phyloP scores from a whole-genome alignment of 2,113 vertebrate genomes.

The Lonchura striata region DNA sequence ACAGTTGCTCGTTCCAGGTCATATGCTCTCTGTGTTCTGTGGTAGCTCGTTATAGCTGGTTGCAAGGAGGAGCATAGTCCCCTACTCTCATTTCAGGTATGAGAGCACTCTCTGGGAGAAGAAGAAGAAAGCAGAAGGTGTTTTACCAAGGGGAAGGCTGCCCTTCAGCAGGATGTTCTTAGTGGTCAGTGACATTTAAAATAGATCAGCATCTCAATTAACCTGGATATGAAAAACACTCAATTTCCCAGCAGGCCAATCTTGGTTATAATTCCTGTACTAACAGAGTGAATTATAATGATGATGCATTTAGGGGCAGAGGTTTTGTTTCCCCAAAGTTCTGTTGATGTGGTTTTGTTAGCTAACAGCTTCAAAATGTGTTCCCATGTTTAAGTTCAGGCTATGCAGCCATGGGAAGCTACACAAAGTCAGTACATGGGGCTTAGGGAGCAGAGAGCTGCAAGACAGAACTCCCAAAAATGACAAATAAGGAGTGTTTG shows the following conservation, averaged over 20 bases:
- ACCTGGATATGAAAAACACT: neutral
- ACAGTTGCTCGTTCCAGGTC: neutral
- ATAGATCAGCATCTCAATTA: neutral
- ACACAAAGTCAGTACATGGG: neutral
- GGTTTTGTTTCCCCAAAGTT: neutral
- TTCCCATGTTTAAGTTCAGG: neutral
- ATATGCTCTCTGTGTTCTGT: neutral
- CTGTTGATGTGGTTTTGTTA: neutral
- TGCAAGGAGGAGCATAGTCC: neutral
- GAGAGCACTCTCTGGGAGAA: neutral
- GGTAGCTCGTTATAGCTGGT: neutral
- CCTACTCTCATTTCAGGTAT: neutral
- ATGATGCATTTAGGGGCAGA: neutral
- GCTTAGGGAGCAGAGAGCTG: neutral
- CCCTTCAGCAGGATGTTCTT: neutral
- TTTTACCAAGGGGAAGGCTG: neutral
- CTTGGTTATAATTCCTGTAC: neutral
- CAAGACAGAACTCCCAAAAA: neutral
- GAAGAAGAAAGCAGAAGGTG: neutral
- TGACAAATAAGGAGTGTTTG: neutral
- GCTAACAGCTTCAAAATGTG: neutral
- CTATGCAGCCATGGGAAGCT: rapidly evolving
- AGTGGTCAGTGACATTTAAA: neutral
- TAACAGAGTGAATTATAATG: neutral
- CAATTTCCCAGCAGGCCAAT: neutral